Base-by-base conservation (phyloP, 37 sponge, comb jelly and placozoan species). In the Petrosia ficiformis region DNA sequence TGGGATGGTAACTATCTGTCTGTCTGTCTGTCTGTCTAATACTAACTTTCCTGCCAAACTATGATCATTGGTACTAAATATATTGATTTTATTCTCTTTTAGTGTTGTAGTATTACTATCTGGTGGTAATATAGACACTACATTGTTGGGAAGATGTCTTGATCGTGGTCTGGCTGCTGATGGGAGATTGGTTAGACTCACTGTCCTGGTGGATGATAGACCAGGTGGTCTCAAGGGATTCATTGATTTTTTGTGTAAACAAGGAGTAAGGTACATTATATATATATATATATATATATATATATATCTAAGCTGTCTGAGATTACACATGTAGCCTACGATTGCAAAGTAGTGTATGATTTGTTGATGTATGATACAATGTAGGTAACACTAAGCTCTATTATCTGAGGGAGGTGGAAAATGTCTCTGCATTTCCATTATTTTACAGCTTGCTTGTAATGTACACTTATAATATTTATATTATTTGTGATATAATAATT, bases 111-210 rank as follows among this genome's bases (percentile, higher is more conserved):
- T 82, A 34, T 54, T 82, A 67, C 65, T 94, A 42, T 87, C 87
- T 77, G 95, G 95, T 24, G 90, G 90, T 6, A 94, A 94, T 63
- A 94, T 94, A 33, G 95, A 94, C 73, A 94, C 95, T 0, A 73
- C 90, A 4, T 66, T 87, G 4, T 76, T 94, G 16, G 90, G 90
- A 0, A 54, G 95, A 44, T 94, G 95, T 72, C 40, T 94, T 67
- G 90, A 94, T 76, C 43, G 95, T 72, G 95, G 95, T 1, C 67
- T 94, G 48, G 95, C 90, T 24, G 84, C 90, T 70, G 95, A 94
- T 57, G 81, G 84, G 4, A 67, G 95, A 39, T 59, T 94, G 30
- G 74, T 81, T n/a, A 66, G 70, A 28, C 87, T 89, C 52, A 71
- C 56, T 16, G 87, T 94, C n/a, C 31, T 48, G 16, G 74, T 94